These are phyloP conservation scores for Drosophila niveifrons DNA, from an alignment of 2,888 invertebrate genomes.

Conservation along the genomic window DNA sequence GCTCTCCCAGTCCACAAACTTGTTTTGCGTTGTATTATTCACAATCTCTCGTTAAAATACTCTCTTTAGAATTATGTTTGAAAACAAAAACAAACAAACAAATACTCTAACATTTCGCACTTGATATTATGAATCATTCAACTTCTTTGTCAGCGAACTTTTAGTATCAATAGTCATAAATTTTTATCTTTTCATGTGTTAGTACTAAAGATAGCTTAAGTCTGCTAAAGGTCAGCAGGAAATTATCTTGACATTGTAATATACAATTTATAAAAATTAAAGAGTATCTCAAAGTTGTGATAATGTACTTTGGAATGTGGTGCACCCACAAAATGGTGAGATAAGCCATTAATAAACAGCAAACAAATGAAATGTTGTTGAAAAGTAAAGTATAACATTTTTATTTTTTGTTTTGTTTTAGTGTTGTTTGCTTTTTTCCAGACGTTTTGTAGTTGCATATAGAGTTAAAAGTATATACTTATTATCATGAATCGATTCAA, in stretches of 20 bases:
- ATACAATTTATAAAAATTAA: background rate
- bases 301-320: background rate
- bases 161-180: background rate
- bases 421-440: too few relatives aligned
- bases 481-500: background rate
- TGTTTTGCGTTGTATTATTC: background rate
- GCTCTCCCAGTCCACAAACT: background rate
- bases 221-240: background rate
- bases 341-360: slow-evolving; percentile 19
- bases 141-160: background rate
- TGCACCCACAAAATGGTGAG: slow-evolving; percentile 4
- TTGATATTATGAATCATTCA: background rate
- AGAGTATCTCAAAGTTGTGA: slow-evolving; percentile 7
- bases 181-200: background rate
- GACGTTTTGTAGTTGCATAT: too few relatives aligned
- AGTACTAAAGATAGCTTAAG: background rate
- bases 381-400: background rate
- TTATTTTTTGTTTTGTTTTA: too few relatives aligned
- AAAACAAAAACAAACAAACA: background rate
- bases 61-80: slow-evolving; percentile 1
- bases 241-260: background rate
- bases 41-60: background rate
- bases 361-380: slow-evolving; percentile 8
- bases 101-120: background rate
- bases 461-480: background rate